Conservation (phyloP, 92 coral and sea anemone genomes). For the Epizoanthus ramosus region DNA sequence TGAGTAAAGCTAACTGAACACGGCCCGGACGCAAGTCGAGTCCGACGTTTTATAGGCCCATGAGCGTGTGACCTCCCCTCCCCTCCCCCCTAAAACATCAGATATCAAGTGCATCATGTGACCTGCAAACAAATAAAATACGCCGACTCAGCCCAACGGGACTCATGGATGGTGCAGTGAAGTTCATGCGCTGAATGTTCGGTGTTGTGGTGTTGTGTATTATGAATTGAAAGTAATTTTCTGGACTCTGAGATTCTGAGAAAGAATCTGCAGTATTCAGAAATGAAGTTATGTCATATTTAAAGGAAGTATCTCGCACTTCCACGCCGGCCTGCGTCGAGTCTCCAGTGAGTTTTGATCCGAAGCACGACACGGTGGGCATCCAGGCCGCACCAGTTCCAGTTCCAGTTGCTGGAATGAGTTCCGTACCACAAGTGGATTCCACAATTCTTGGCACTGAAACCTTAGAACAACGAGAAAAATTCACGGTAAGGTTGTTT, state of each 20-base stretch:
- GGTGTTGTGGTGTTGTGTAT: no score
- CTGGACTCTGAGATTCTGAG: neutral
- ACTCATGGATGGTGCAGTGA: no score
- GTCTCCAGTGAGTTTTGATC: conserved; percentile 35
- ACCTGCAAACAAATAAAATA: no score
- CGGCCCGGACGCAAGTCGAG: no score
- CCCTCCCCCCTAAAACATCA: no score
- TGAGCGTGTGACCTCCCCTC: no score
- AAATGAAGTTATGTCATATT: neutral
- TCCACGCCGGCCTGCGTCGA: neutral
- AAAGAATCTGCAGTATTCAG: neutral
- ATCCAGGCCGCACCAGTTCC: neutral
- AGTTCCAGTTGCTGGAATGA: conserved; percentile 41
- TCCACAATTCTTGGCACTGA: conserved; percentile 73
- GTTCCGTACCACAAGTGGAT: conserved; percentile 70
- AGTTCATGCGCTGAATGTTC: no score
- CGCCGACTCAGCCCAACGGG: no score
- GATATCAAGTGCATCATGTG: no score
- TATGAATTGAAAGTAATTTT: neutral
- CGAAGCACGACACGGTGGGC: neutral
- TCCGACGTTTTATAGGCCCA: no score
- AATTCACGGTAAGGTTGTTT: conserved; percentile 69
- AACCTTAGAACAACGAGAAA: conserved; percentile 80
- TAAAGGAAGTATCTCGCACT: neutral
- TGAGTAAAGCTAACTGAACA: no score